Evolutionary conservation across 2,113 vertebrate species (phyloP).

Genomic region (Excalfactoria chinensis): DNA sequence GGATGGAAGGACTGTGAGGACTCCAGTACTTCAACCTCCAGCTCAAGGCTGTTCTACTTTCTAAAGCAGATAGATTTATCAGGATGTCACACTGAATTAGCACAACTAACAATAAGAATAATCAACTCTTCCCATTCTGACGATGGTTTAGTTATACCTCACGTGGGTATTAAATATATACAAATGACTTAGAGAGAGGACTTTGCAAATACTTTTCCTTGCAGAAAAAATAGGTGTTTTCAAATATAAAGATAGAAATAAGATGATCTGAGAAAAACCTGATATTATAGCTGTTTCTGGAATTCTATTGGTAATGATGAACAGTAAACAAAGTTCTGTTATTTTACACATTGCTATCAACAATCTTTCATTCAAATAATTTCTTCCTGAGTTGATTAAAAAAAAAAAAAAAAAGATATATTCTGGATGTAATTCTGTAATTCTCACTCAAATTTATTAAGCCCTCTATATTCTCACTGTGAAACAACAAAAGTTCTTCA

Average conservation of each 20-base stretch:
- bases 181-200: background rate
- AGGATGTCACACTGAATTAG: background rate
- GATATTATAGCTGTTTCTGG: background rate
- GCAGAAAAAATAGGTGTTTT: background rate
- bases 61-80: background rate
- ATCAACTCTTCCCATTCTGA: background rate
- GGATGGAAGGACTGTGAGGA: background rate
- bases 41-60: background rate
- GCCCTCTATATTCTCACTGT: background rate
- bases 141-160: background rate
- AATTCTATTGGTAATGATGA: background rate
- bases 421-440: background rate
- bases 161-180: background rate
- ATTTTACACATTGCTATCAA: background rate
- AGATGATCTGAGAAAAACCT: background rate
- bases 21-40: background rate
- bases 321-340: background rate
- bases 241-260: background rate
- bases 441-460: background rate
- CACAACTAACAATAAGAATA: background rate
- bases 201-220: background rate
- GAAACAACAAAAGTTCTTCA: background rate
- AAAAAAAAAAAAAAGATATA: background rate
- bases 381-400: background rate
- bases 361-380: background rate